phyloP scores from a whole-genome alignment of 1,140 invertebrate species.

The Lepidostoma basale region DNA sequence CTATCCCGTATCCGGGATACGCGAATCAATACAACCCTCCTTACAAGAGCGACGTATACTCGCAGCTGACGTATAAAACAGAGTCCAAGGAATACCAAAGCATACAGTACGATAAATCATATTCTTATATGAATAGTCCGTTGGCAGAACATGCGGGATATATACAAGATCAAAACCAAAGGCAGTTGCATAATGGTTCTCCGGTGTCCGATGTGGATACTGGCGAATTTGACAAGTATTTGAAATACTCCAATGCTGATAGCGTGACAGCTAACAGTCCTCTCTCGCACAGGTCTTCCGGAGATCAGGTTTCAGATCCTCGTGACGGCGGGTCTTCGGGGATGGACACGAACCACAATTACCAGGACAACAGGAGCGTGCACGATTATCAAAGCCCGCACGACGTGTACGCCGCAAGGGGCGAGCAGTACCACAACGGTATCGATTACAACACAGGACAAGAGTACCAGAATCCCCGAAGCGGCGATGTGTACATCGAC shows the following conservation, averaged over 20 bases:
- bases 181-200: constrained; percentile 55
- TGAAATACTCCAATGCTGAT: constrained; percentile 62
- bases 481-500: constrained; percentile 28
- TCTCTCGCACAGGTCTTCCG: constrained; percentile 23
- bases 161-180: constrained; percentile 58
- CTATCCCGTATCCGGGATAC: constrained; percentile 57
- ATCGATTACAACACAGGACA: constrained; percentile 29
- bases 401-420: constrained; percentile 49
- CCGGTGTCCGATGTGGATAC: constrained; percentile 65
- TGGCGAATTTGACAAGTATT: constrained; percentile 70
- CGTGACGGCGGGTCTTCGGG: constrained; percentile 44
- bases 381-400: constrained; percentile 48
- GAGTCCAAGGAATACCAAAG: constrained; percentile 59
- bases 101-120: constrained; percentile 39
- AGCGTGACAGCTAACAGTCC: constrained; percentile 33
- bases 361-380: constrained; percentile 51
- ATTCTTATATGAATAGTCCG: constrained; percentile 45
- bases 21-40: constrained; percentile 55
- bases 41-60: constrained; percentile 58
- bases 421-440: constrained; percentile 42
- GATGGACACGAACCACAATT: constrained; percentile 65
- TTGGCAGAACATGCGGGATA: constrained; percentile 52
- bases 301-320: constrained; percentile 32
- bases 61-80: constrained; percentile 60
- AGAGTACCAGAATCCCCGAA: constrained; percentile 31